Base-by-base conservation (phyloP, 2,888 invertebrate species). In the Antitype chi region DNA sequence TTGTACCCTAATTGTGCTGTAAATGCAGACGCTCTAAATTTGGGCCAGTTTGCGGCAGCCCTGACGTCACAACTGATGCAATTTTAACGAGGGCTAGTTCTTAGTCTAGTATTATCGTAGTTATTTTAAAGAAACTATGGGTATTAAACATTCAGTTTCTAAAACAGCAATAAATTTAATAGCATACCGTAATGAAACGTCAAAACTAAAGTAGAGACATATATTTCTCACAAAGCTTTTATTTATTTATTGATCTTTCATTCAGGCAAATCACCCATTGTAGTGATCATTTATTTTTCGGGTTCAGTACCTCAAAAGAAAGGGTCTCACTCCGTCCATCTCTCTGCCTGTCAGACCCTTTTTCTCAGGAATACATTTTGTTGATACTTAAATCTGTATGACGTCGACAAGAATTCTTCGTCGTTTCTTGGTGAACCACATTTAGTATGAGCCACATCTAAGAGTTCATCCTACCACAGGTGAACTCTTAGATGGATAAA, bases 11-110 rank as follows among this genome's bases (percentile, higher is more conserved):
- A 66, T 70, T 69, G 23, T 55, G 23, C 52, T 25, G 43, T 63
- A 55, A 63, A 63, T 49, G 53, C 74, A 57, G 57, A 57, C 60
- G 67, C 7, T 70, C 70, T 64, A n/a, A 71, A 71, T 81, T 81
- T 11, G 17, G 11, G 13, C 13, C 25, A 49, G 67, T 59, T 49
- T 28, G 80, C 63, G 47, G 68, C 25, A 38, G 5, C n/a, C 23
- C n/a, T 23, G 43, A 47, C 43, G 60, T 81, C 81, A 70, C 43
- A 52, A 28, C 63, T 59, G 47, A 59, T 75, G 70, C 67, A 80
- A 59, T 59, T 71, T 76, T 81, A 81, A 81, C 55, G 67, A 71
- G 28, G 8, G 5, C 3, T 7, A 49, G 38, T 75, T 66, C 60
- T 74, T 52, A 72, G 28, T 63, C 15, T 32, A 15, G 11, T 0